These are phyloP conservation scores for Sipha flava DNA, from an alignment of 1,140 invertebrate species.

Conservation along the genomic window DNA sequence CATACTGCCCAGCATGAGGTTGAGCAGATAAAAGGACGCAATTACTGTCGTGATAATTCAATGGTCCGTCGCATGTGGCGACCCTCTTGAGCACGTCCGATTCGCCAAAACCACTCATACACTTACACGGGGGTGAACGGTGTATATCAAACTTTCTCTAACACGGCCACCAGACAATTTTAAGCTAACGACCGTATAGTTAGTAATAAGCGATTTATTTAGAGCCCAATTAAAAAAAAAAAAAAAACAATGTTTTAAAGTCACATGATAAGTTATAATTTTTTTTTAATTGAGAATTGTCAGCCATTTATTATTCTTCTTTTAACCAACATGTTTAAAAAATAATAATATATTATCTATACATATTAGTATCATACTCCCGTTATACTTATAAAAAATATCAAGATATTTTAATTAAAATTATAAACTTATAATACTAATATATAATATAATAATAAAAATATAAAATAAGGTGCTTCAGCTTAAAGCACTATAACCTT, in stretches of 20 bases:
- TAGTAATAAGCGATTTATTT: not conserved
- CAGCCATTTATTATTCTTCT: not conserved
- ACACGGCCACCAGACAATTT: not conserved
- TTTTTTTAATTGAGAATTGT: not conserved
- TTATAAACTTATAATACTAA: no score
- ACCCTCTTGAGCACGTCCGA: conserved; percentile 22
- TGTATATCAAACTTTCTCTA: not conserved
- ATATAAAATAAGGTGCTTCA: no score
- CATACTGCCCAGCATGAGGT: not conserved
- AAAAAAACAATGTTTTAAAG: not conserved
- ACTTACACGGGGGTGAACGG: not conserved
- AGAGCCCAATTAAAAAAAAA: not conserved
- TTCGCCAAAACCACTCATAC: conserved; percentile 7
- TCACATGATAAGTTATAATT: not conserved
- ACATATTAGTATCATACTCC: no score
- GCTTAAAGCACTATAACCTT: no score
- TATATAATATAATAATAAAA: no score
- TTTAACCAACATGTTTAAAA: no score
- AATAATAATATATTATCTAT: no score
- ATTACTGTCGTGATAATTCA: conserved; percentile 23
- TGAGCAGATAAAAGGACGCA: conserved; percentile 13
- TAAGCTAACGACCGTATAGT: not conserved
- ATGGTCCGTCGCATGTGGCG: conserved; percentile 20
- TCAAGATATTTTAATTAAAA: no score
- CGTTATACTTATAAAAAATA: no score